A percentile compares a stretch with the other conserved stretches of the same genome.
These are phyloP conservation scores for Syrista parreyssii DNA, from an alignment of 2,888 invertebrate genomes.

Conservation along the genomic window DNA sequence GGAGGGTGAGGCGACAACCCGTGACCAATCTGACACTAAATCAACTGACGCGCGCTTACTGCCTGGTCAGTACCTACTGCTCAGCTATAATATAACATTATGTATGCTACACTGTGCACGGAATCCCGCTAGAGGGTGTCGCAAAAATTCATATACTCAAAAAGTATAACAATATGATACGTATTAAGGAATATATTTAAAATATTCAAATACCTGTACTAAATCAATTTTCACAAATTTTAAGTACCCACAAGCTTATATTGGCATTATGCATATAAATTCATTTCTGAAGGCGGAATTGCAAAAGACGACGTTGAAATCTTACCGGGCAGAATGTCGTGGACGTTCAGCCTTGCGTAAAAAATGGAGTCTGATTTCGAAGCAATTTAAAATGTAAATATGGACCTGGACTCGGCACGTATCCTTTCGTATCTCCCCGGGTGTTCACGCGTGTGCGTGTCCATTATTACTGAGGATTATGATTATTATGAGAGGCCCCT, in stretches of 20 bases:
- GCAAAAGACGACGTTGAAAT: background rate
- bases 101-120: background rate
- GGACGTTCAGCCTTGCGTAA: slow-evolving; percentile 18
- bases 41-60: slow-evolving; percentile 55
- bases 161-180: background rate
- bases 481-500: slow-evolving; percentile 29
- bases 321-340: background rate
- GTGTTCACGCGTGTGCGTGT: slow-evolving; percentile 4
- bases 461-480: slow-evolving; percentile 19
- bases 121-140: background rate
- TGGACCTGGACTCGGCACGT: slow-evolving; percentile 22
- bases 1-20: slow-evolving; percentile 56
- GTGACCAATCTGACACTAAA: slow-evolving; percentile 62
- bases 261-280: background rate
- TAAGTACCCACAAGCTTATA: background rate
- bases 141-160: background rate
- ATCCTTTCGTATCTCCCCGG: slow-evolving; percentile 11
- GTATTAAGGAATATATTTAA: background rate
- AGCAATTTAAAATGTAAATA: slow-evolving; percentile 47
- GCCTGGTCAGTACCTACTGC: slow-evolving; percentile 18
- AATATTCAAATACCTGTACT: background rate
- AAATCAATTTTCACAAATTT: background rate
- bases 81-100: background rate
- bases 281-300: background rate
- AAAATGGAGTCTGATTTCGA: slow-evolving; percentile 33